Percentiles rank a stretch among this genome's conserved stretches.
Evolutionary conservation across 2,888 invertebrate species (phyloP).

Genomic region (Leptinotarsa juncta): DNA sequence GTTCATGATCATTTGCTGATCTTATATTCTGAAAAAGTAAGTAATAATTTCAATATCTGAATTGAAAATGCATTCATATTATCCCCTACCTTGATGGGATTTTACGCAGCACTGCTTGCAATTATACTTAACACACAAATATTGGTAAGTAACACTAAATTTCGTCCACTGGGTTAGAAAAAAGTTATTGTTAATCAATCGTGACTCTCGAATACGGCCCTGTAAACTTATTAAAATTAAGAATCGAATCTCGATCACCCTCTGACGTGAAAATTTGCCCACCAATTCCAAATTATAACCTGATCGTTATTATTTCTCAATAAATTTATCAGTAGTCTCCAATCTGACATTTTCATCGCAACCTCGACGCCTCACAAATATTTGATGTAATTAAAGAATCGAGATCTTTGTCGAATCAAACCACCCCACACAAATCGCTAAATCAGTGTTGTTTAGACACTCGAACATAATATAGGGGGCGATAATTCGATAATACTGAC

Average conservation of each 20-base stretch:
- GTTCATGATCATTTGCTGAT: too few relatives aligned
- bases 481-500: slow-evolving; percentile 60
- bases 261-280: slow-evolving; percentile 7
- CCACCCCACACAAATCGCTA: slow-evolving; percentile 57
- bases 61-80: too few relatives aligned
- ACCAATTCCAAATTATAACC: slow-evolving; percentile 15
- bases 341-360: slow-evolving; percentile 15
- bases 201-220: background rate
- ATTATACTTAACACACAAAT: too few relatives aligned
- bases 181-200: background rate
- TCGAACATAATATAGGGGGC: slow-evolving; percentile 61
- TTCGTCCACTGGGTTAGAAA: too few relatives aligned
- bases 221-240: background rate
- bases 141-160: too few relatives aligned
- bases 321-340: slow-evolving; percentile 15
- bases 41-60: too few relatives aligned
- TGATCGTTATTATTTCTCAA: slow-evolving; percentile 24
- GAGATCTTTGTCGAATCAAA: slow-evolving; percentile 58
- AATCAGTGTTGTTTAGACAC: slow-evolving; percentile 62
- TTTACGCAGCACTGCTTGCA: too few relatives aligned
- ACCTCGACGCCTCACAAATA: slow-evolving; percentile 16
- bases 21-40: too few relatives aligned
- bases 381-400: slow-evolving; percentile 50
- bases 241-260: background rate
- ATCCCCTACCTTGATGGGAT: too few relatives aligned